Evolutionary conservation across 1,140 invertebrate genomes (phyloP).

Genomic region (Trachymyrmex septentrionalis): DNA sequence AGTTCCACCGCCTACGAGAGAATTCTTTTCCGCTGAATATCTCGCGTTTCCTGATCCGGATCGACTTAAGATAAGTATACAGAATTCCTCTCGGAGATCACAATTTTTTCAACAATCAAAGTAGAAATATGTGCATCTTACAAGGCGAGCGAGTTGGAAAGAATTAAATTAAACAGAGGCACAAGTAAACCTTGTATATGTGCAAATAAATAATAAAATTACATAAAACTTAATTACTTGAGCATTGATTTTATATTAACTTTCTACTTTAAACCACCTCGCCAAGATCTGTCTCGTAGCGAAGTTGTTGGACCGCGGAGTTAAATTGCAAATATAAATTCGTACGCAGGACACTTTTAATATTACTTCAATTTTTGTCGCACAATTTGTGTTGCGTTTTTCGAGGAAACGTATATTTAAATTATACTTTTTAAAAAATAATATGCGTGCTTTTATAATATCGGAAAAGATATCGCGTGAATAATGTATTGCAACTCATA

Average conservation of each 20-base stretch:
- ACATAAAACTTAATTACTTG: not conserved
- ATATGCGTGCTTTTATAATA: not conserved
- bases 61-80: not conserved
- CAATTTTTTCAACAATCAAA: not conserved
- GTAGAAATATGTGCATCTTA: not conserved
- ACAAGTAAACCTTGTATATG: not conserved
- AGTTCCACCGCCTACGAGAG: conserved; percentile 62
- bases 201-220: conserved; percentile 21
- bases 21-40: conserved; percentile 31
- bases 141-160: not conserved
- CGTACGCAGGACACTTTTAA: not conserved
- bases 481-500: not conserved
- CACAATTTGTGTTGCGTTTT: too few species aligned
- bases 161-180: not conserved
- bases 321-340: conserved; percentile 15
- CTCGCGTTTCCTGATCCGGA: conserved; percentile 35
- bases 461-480: not conserved
- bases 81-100: not conserved
- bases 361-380: not conserved
- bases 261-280: not conserved
- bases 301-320: not conserved
- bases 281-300: not conserved
- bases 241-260: not conserved
- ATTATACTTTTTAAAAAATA: conserved; percentile 29
- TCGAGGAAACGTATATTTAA: not conserved